Evolutionary conservation across 1,140 invertebrate species (phyloP).

Genomic region (Pachypeltis micranthus): DNA sequence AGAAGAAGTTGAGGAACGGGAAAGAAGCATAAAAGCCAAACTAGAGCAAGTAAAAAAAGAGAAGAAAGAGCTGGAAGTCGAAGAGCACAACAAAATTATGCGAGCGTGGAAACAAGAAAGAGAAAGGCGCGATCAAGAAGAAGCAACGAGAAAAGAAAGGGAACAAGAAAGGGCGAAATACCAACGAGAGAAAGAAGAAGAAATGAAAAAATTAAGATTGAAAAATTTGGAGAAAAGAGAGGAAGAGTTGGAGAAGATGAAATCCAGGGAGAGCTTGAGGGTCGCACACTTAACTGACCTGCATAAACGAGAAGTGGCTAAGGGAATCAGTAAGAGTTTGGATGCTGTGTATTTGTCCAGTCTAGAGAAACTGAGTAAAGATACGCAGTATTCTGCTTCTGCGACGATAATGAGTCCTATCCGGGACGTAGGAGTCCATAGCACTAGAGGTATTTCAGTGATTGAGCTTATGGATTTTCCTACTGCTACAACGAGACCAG

Average conservation of each 20-base stretch:
- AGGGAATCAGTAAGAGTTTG: neutral
- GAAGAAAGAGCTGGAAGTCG: neutral
- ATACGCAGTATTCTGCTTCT: neutral
- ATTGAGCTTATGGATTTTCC: slow-evolving; percentile 4
- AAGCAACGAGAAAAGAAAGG: slow-evolving; percentile 25
- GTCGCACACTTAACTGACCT: neutral
- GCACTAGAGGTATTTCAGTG: slow-evolving; percentile 1
- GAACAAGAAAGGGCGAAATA: slow-evolving; percentile 13
- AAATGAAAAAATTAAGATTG: neutral
- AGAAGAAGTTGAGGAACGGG: slow-evolving; percentile 2
- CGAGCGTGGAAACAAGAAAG: slow-evolving; percentile 23
- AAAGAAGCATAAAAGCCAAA: slow-evolving; percentile 13
- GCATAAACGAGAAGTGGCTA: neutral
- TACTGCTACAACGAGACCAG: neutral
- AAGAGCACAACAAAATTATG: slow-evolving; percentile 3
- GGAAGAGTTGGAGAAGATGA: neutral
- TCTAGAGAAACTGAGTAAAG: neutral
- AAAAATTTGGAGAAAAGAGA: slow-evolving; percentile 1
- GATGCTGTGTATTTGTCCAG: neutral
- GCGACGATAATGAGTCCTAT: neutral
- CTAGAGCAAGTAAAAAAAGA: neutral
- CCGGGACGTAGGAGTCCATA: neutral
- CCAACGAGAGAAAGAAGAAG: slow-evolving; percentile 1
- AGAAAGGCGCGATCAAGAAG: slow-evolving; percentile 20
- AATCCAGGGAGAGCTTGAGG: slow-evolving; percentile 1